These are phyloP conservation scores for Hipposideros armiger DNA, from an alignment of 2,113 vertebrate genomes.

Conservation along the genomic window DNA sequence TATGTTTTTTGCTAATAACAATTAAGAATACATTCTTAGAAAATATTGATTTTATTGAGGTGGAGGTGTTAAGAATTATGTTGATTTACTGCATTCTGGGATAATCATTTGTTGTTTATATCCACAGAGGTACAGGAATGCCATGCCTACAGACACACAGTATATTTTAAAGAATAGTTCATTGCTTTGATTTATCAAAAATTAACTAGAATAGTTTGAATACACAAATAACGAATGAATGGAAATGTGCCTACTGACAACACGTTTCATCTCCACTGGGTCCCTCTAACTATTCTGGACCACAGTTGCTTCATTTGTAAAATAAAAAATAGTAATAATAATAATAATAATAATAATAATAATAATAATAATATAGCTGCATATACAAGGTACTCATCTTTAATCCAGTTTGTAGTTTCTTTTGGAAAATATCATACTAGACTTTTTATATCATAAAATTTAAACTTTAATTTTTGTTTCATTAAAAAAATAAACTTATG, in stretches of 20 bases:
- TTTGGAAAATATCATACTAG: background rate
- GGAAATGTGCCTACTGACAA: background rate
- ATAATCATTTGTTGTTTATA: background rate
- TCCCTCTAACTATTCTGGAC: background rate
- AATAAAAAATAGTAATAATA: background rate
- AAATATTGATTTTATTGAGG: background rate
- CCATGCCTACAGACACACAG: background rate
- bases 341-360: no score
- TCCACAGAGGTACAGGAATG: background rate
- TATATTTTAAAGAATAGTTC: background rate
- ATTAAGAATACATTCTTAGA: background rate
- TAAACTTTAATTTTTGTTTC: background rate
- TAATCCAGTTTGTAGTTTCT: background rate
- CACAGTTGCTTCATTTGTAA: background rate
- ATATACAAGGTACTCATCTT: background rate
- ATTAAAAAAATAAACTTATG: background rate
- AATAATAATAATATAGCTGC: background rate
- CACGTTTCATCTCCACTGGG: background rate
- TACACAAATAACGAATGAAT: background rate
- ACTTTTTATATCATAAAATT: background rate
- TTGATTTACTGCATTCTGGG: background rate
- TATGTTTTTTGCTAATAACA: background rate
- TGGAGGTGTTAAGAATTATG: background rate
- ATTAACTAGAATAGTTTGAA: background rate
- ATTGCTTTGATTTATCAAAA: background rate